Percentiles rank a stretch among this genome's conserved stretches.
These are phyloP conservation scores for Tachina fera DNA, from an alignment of 2,888 invertebrate genomes.

Conservation along the genomic window DNA sequence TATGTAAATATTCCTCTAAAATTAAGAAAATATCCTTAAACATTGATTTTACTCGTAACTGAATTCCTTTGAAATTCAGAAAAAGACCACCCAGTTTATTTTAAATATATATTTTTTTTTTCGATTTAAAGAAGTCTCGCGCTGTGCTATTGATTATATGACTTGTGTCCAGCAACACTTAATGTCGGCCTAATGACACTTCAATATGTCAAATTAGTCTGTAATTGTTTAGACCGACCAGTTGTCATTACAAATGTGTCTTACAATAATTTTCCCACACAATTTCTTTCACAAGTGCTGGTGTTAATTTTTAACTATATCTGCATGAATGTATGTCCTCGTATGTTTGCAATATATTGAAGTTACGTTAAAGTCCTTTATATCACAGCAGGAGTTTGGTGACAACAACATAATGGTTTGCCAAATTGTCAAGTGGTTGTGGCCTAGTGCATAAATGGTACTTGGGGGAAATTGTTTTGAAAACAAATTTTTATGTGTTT, in stretches of 20 bases:
- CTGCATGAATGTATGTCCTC: too few relatives aligned
- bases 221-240: constrained; percentile 25
- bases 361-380: constrained; percentile 54
- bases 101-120: neutral
- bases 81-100: constrained; percentile 51
- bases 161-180: constrained; percentile 57
- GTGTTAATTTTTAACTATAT: constrained; percentile 18
- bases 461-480: neutral
- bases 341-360: too few relatives aligned
- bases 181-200: constrained; percentile 68
- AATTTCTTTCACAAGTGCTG: constrained; percentile 1
- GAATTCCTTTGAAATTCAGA: neutral
- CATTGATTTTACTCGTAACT: neutral
- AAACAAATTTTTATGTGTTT: constrained; percentile 34
- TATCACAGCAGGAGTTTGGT: constrained; percentile 58
- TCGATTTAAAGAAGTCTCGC: constrained; percentile 16
- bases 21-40: neutral
- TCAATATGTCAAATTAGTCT: constrained; percentile 71
- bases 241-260: constrained; percentile 6
- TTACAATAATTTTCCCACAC: constrained; percentile 28
- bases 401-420: constrained; percentile 31
- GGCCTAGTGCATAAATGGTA: constrained; percentile 20
- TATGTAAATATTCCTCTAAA: neutral
- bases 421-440: constrained; percentile 52
- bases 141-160: constrained; percentile 30